Evolutionary conservation across 2,888 invertebrate genomes (phyloP), one percentile per base, ranked within the genome.

Genomic region (Tortricodes alternella): DNA sequence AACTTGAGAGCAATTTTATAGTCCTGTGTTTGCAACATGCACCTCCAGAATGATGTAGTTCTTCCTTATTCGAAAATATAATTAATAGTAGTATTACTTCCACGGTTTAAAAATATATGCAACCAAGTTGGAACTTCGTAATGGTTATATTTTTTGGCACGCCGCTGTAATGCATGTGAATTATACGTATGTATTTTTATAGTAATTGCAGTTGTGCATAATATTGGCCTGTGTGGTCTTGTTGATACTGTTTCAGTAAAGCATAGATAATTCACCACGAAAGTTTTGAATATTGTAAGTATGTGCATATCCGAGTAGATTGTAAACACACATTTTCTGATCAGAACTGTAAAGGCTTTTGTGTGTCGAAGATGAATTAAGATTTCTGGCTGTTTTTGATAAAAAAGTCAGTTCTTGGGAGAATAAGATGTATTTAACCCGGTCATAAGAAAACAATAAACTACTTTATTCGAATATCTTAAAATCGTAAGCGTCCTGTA

Each of bases 291-390:
- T 23, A 13, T 9, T 39, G 13, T 32, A 32, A 53, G 21, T 46
- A 49, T 32, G n/a, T n/a, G 41, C 50, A 51, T 51, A 51, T 51
- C 50, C 50, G 11, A 21, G 23, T 41, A 51, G 8, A 41, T 39
- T 50, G 23, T 21, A 41, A 39, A 24, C 39, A 29, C 24, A 16
- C 37, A 29, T 29, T 29, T 21, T 29, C 50, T 60, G 46, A 41
- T 44, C 43, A n/a, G n/a, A n/a, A n/a, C n/a, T n/a, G n/a, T n/a
- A n/a, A n/a, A n/a, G n/a, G 29, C 29, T 29, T 27, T 29, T 29
- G n/a, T n/a, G n/a, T n/a, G n/a, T n/a, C n/a, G n/a, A n/a, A 29
- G 29, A 11, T 29, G 11, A 29, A 27, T 27, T 27, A 27, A 29
- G 11, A n/a, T n/a, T n/a, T n/a, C 1, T 29, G 29, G 29, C 29